Evolutionary conservation across 2,888 invertebrate species (phyloP), one percentile per base, ranked within the genome.

Genomic region (Acronicta aceris): DNA sequence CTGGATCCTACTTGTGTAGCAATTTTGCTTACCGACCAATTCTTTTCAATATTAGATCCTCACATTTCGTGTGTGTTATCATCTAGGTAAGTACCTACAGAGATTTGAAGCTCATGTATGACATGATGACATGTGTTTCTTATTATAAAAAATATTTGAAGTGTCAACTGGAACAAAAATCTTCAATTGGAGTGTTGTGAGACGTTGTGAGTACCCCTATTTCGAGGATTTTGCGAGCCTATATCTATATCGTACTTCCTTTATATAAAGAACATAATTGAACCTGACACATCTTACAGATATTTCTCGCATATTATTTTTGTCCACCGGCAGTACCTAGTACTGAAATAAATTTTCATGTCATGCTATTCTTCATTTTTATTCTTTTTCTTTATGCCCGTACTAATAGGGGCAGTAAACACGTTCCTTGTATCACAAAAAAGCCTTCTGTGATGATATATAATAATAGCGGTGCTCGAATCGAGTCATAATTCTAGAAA

Each of bases 381-480:
- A 71, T 59, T 66, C 30, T 57, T 45, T 41, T 55, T 51, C 46
- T 71, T 64, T 76, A 69, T 55, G 47, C 15, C 36, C n/a, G 53
- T 45, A 41, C 65, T 76, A 65, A 71, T 74, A 66, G 58, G 54
- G 15, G 57, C 45, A 47, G 59, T 74, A 65, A 67, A 74, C 60
- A 48, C 55, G 64, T 76, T 71, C 58, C 74, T 66, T 56, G 59
- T 71, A 54, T 55, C 55, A 69, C 50, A 76, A 64, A 65, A 76
- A 69, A 65, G 59, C 45, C 43, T 71, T 76, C 74, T 53, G 69
- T 36, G 46, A 47, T 62, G 48, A 74, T 68, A 59, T 60, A 56
- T 56, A 56, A 63, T 70, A 60, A 60, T 49, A 60, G 47, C 33
- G 51, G 55, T 56, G 47, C 57, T 64, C 51, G 49, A 67, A 62